Percentiles rank a stretch among this genome's conserved stretches.
Evolutionary conservation across 2,113 vertebrate species (phyloP).

Genomic region (Rhea americana): DNA sequence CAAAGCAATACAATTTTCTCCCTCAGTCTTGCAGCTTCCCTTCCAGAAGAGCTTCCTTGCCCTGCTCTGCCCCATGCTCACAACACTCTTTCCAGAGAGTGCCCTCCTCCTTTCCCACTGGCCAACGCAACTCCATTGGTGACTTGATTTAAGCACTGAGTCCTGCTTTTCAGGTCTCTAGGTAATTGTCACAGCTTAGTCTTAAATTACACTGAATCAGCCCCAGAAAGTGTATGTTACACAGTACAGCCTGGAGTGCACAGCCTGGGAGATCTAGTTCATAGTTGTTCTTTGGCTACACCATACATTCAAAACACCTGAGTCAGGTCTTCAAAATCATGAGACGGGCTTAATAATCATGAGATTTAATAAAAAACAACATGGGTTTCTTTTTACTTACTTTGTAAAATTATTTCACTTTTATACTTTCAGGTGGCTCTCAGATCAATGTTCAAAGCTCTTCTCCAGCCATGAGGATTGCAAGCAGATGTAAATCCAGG

Average conservation of each 20-base stretch:
- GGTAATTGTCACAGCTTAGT: not conserved
- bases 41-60: not conserved
- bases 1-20: not conserved
- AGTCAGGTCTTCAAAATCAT: not conserved
- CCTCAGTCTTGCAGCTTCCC: not conserved
- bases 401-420: not conserved
- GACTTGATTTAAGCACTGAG: not conserved
- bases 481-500: not conserved
- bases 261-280: not conserved
- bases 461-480: not conserved
- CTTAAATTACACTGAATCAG: not conserved
- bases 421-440: not conserved
- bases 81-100: not conserved
- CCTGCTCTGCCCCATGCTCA: not conserved
- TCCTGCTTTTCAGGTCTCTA: not conserved
- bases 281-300: not conserved
- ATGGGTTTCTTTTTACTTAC: not conserved
- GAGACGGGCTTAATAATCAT: not conserved
- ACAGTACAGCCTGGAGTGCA: not conserved
- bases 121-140: not conserved
- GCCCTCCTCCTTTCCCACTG: not conserved
- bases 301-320: not conserved
- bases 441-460: not conserved
- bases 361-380: not conserved
- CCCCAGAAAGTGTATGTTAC: rapidly evolving